Base-by-base conservation (phyloP, 2,113 vertebrate genomes). In the Ranitomeya imitator region DNA sequence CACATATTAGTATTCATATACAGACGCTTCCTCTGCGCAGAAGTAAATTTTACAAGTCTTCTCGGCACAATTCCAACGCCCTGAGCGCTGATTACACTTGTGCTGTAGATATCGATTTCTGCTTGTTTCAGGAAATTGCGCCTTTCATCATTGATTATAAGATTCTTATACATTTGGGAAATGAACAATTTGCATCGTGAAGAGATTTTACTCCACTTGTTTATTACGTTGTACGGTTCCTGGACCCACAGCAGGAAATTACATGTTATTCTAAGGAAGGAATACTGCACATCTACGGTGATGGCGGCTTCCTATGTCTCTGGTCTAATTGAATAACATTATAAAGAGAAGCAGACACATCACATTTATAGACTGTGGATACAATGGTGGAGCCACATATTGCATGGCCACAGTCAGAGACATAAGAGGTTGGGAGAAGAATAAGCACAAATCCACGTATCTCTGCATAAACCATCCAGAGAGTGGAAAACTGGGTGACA, bases 111-210 rank as follows among this genome's bases (percentile, higher is more conserved):
- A 84, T 84, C n/a, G 82, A 69, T 71, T 52, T 23, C 14, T 3
- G 16, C 45, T 71, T 7, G 45, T 55, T 84, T 84, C 23, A 71
- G 45, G 18, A 71, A 71, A 11, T 55, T 84, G 52, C 82, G 71
- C 82, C 54, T 31, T 54, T 71, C 82, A 54, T 45, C 82, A 84
- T 84, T 84, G 82, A 84, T 84, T 69, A 71, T 55, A 55, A 69
- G 63, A 84, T 71, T 54, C 54, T 84, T 84, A 18, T 84, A 65
- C 65, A 71, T 69, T 55, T 71, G 82, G 82, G 45, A 69, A 71
- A 84, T 71, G 63, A 69, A 54, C 63, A 16, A 21, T n/a, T 4
- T 3, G 37, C 45, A 83, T 69, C 52, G 65, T 65, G 15, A 65
- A n/a, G 31, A 15, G 71, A 52, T 19, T 74, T 74, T 51, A 51